Conservation (phyloP, 2,797 vertebrate species). For the Molothrus aeneus region DNA sequence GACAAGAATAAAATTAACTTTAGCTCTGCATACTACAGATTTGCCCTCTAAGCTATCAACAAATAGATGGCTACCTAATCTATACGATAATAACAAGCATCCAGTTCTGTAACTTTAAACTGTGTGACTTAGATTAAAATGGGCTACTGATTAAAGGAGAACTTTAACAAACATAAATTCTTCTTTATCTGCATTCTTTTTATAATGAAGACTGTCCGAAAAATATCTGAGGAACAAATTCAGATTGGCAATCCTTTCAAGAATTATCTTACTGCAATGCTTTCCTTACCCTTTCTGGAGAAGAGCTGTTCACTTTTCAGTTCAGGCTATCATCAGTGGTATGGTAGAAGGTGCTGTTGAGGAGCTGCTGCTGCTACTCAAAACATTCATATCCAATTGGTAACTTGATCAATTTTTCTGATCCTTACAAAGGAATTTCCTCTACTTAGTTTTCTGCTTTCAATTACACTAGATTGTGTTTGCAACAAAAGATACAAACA, state of each 20-base stretch:
- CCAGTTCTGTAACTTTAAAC: not conserved
- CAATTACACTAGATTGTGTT: not conserved
- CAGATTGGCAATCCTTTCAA: not conserved
- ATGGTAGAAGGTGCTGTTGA: not conserved
- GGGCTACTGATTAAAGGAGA: not conserved
- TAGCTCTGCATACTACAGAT: not conserved
- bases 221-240: not conserved
- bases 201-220: not conserved
- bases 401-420: not conserved
- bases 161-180: not conserved
- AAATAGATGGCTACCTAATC: not conserved
- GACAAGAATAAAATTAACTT: not conserved
- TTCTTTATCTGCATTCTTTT: not conserved
- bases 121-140: not conserved
- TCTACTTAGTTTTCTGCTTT: not conserved
- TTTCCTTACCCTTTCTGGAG: not conserved
- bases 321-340: not conserved
- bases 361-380: not conserved
- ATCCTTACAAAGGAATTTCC: not conserved
- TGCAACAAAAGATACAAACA: not conserved
- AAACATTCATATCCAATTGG: not conserved
- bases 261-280: not conserved
- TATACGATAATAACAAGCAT: not conserved
- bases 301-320: not conserved
- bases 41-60: not conserved